Evolutionary conservation across 2,797 vertebrate species (phyloP).

Genomic region (Sebastes trivittatus): DNA sequence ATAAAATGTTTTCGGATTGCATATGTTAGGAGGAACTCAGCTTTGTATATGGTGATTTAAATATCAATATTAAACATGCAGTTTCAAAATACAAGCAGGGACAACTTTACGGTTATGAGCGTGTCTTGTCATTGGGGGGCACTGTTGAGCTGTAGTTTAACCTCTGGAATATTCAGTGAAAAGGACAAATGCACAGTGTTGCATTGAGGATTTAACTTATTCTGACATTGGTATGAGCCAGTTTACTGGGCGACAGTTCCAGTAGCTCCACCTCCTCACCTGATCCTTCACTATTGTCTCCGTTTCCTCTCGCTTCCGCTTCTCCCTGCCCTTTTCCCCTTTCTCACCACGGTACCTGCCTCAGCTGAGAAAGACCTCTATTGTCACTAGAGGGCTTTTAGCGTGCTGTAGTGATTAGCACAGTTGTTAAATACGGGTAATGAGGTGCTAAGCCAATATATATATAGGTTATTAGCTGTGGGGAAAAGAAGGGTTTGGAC

Average conservation of each 20-base stretch:
- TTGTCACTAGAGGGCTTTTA: constrained; percentile 44
- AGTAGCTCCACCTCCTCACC: constrained; percentile 70
- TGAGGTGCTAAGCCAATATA: constrained; percentile 49
- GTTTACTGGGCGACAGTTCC: constrained; percentile 35
- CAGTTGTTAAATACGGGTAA: constrained; percentile 61
- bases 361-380: constrained; percentile 40
- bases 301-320: constrained; percentile 4
- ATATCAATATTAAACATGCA: not conserved
- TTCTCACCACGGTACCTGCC: constrained; percentile 58
- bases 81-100: not conserved
- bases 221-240: constrained; percentile 60
- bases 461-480: constrained; percentile 21
- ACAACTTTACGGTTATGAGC: not conserved
- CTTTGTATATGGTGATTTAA: not conserved
- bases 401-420: constrained; percentile 24
- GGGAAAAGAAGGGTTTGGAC: constrained; percentile 20
- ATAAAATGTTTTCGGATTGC: not conserved
- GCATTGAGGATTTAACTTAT: constrained; percentile 54
- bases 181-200: constrained; percentile 45
- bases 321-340: constrained; percentile 40
- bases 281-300: constrained; percentile 56
- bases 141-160: constrained; percentile 57
- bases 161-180: constrained; percentile 27
- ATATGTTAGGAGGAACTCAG: not conserved
- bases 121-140: constrained; percentile 60